Conservation (phyloP, 2,797 vertebrate genomes). For the Sylvia borin region DNA sequence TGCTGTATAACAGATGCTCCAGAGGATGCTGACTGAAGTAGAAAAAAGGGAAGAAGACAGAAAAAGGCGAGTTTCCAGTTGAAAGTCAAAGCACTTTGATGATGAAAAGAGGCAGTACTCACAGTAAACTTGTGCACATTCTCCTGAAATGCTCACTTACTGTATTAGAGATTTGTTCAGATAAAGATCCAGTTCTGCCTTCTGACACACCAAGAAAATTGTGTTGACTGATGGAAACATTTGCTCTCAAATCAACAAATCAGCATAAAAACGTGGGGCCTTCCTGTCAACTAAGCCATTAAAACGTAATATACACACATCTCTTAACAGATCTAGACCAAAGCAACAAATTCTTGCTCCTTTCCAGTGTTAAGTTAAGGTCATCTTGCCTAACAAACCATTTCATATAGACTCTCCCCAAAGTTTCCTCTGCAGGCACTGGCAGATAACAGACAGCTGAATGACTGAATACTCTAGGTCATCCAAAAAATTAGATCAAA, state of each 20-base stretch:
- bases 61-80: not conserved
- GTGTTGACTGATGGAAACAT: not conserved
- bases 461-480: slow-evolving; percentile 72
- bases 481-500: slow-evolving; percentile 87
- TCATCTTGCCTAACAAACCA: slow-evolving; percentile 72
- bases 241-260: slow-evolving; percentile 4
- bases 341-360: slow-evolving; percentile 40
- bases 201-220: not conserved
- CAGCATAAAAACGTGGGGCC: not conserved
- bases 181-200: not conserved
- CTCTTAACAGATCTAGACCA: slow-evolving; percentile 16
- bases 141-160: not conserved
- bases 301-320: not conserved
- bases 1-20: not conserved
- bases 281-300: not conserved
- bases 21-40: not conserved
- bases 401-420: slow-evolving; percentile 58
- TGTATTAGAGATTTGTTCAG: not conserved
- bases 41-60: not conserved
- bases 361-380: slow-evolving; percentile 56
- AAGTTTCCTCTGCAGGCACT: slow-evolving; percentile 62
- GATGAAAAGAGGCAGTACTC: not conserved
- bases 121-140: not conserved
- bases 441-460: slow-evolving; percentile 69
- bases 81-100: not conserved